These are phyloP conservation scores for Dallia pectoralis DNA, from an alignment of 2,797 vertebrate genomes.

Conservation along the genomic window DNA sequence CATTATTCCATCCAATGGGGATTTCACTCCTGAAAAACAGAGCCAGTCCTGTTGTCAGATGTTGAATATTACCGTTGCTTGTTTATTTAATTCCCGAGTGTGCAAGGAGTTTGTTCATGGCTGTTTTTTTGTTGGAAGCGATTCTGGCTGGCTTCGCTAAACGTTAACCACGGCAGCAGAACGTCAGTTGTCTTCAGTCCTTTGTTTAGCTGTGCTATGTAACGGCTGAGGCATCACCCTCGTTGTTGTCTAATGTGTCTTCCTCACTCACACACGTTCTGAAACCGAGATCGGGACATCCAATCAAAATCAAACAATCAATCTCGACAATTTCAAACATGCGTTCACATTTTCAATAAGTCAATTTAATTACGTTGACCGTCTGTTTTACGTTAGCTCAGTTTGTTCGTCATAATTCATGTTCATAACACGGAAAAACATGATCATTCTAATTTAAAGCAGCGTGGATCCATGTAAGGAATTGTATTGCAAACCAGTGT, in stretches of 20 bases:
- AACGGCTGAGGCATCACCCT: not conserved
- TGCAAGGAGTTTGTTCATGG: constrained; percentile 13
- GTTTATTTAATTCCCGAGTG: constrained; percentile 31
- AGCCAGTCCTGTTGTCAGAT: constrained; percentile 24
- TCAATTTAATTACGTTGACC: not conserved
- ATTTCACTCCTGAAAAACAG: constrained; percentile 37
- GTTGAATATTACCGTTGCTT: constrained; percentile 16
- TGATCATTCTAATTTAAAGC: not conserved
- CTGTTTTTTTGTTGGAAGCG: constrained; percentile 19
- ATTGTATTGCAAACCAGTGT: not conserved
- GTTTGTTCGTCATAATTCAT: not conserved
- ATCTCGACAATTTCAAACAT: not conserved
- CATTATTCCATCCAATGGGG: constrained; percentile 29
- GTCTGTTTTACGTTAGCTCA: not conserved
- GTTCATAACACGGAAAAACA: not conserved
- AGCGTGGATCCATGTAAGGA: not conserved
- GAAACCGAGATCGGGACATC: not conserved
- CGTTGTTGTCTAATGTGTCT: not conserved
- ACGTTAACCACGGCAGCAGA: not conserved
- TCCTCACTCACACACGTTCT: not conserved
- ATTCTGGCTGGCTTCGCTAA: constrained; percentile 6
- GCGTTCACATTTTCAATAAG: not conserved
- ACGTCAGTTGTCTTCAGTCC: not conserved
- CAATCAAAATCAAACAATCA: too few relatives aligned
- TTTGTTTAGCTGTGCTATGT: not conserved